Percentiles rank a stretch among this genome's conserved stretches.
phyloP scores from a whole-genome alignment of 2,113 vertebrate genomes.

The Nothobranchius furzeri region DNA sequence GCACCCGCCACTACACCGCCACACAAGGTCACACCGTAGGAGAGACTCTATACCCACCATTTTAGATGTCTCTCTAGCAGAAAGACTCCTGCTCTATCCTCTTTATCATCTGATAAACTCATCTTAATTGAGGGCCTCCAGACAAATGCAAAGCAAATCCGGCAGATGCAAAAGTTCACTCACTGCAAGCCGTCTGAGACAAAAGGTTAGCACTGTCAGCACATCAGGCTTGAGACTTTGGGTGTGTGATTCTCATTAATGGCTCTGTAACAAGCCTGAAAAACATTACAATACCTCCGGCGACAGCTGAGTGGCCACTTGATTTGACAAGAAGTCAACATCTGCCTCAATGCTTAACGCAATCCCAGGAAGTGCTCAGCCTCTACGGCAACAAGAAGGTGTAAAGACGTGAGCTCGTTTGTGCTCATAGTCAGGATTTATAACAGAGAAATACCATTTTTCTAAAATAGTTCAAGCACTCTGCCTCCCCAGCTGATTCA shows the following conservation, averaged over 20 bases:
- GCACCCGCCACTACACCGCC: slow-evolving; percentile 34
- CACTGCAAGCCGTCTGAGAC: slow-evolving; percentile 1
- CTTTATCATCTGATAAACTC: slow-evolving; percentile 23
- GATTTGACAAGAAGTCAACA: slow-evolving; percentile 75
- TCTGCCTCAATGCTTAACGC: slow-evolving; percentile 42
- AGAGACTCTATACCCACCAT: slow-evolving; percentile 46
- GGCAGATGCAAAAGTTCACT: slow-evolving; percentile 46
- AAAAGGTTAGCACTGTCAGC: slow-evolving; percentile 36
- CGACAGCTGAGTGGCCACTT: slow-evolving; percentile 55
- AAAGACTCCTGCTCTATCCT: slow-evolving; percentile 1
- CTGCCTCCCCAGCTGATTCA: slow-evolving; percentile 48
- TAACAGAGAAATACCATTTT: too few relatives aligned
- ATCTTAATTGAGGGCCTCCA: slow-evolving; percentile 18
- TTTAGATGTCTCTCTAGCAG: slow-evolving; percentile 30
- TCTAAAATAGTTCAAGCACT: slow-evolving; percentile 32
- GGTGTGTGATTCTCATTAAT: slow-evolving; percentile 56
- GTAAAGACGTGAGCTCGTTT: neutral
- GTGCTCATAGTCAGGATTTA: too few relatives aligned
- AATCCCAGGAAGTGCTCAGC: neutral
- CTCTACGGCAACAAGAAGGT: neutral
- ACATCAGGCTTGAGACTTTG: slow-evolving; percentile 29
- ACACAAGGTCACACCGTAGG: slow-evolving; percentile 62
- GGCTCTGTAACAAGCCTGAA: slow-evolving; percentile 71
- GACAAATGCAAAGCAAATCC: slow-evolving; percentile 15
- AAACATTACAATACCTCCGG: slow-evolving; percentile 62